Conservation (phyloP, 2,888 invertebrate species). For the Epirrhoe alternata region DNA sequence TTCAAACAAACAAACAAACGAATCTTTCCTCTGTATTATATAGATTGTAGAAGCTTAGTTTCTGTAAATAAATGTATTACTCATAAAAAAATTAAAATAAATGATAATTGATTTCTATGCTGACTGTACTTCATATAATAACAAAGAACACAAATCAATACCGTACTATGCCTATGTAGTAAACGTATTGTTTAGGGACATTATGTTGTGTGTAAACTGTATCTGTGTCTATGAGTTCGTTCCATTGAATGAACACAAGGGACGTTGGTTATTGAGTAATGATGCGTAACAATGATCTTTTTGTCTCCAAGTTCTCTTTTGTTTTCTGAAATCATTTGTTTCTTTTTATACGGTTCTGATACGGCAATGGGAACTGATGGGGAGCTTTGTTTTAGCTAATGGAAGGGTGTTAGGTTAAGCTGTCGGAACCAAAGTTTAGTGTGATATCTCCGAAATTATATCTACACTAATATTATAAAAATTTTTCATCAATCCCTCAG, state of each 20-base stretch:
- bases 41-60: too few relatives aligned
- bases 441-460: too few relatives aligned
- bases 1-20: too few relatives aligned
- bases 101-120: too few relatives aligned
- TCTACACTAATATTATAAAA: too few relatives aligned
- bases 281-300: slow-evolving; percentile 70
- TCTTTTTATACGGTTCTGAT: slow-evolving; percentile 41
- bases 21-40: too few relatives aligned
- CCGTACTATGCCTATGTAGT: slow-evolving; percentile 6
- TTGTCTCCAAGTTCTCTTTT: slow-evolving; percentile 58
- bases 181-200: slow-evolving; percentile 12
- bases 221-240: slow-evolving; percentile 39
- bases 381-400: slow-evolving; percentile 10
- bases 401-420: background rate
- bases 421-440: too few relatives aligned
- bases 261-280: slow-evolving; percentile 62
- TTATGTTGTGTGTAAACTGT: slow-evolving; percentile 22
- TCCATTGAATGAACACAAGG: slow-evolving; percentile 52
- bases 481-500: too few relatives aligned
- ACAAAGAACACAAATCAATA: slow-evolving; percentile 17
- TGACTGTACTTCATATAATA: background rate
- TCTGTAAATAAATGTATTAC: too few relatives aligned
- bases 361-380: slow-evolving; percentile 14
- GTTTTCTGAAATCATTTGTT: slow-evolving; percentile 56
- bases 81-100: too few relatives aligned